Conservation (phyloP, 1,140 invertebrate species). For the Heterodera carotae region DNA sequence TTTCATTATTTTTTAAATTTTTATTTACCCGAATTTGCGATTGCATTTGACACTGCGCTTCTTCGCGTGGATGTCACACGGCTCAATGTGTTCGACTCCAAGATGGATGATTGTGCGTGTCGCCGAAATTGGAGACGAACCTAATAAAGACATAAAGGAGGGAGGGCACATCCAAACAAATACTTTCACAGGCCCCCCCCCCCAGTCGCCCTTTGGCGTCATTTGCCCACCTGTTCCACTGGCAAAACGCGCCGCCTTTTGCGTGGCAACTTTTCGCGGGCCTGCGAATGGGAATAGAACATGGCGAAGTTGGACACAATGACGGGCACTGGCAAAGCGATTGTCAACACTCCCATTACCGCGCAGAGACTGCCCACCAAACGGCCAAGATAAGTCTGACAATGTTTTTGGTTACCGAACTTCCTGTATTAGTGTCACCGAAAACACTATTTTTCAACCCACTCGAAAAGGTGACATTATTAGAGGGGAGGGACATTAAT, state of each 20-base stretch:
- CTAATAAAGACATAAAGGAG: no score
- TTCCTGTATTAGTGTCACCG: no score
- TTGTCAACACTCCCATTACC: constrained; percentile 83
- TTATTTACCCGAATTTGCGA: constrained; percentile 32
- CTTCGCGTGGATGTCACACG: constrained; percentile 19
- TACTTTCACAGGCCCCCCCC: no score
- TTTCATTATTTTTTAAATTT: no score
- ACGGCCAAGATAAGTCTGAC: constrained; percentile 70
- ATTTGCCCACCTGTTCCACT: constrained; percentile 47
- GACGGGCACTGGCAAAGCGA: constrained; percentile 75
- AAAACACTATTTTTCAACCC: no score
- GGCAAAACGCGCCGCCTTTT: constrained; percentile 48
- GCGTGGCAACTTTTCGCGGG: constrained; percentile 47
- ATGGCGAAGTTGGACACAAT: constrained; percentile 52
- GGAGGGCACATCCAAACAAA: no score
- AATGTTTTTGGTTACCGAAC: constrained; percentile 64
- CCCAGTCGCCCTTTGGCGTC: neutral
- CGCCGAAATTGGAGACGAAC: constrained; percentile 54
- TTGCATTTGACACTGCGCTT: constrained; percentile 46
- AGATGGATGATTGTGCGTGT: constrained; percentile 46
- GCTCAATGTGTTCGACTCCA: constrained; percentile 23
- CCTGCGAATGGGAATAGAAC: constrained; percentile 52
- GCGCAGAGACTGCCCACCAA: constrained; percentile 85
- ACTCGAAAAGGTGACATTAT: no score
- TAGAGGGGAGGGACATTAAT: no score